These are phyloP conservation scores for Parnassius glacialis DNA, from an alignment of 2,888 invertebrate species.

Conservation along the genomic window DNA sequence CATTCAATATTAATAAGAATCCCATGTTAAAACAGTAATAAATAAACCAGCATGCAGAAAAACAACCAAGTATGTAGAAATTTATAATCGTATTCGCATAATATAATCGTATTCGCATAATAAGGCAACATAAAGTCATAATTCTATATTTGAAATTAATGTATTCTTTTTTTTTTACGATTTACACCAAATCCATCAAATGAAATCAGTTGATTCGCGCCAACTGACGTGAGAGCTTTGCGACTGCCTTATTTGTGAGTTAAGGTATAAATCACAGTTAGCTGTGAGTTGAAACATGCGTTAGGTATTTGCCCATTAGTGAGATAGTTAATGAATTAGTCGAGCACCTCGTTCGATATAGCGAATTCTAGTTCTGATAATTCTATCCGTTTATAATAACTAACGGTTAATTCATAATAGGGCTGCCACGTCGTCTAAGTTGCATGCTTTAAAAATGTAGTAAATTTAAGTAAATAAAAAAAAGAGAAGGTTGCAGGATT, in stretches of 20 bases:
- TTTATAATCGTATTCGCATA: constrained; percentile 9
- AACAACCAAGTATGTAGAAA: neutral
- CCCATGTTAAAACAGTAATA: too few relatives aligned
- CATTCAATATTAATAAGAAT: constrained; percentile 3
- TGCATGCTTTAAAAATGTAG: too few relatives aligned
- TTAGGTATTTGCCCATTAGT: constrained; percentile 27
- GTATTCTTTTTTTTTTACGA: constrained; percentile 7
- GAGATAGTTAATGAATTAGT: constrained; percentile 27
- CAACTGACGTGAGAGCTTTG: constrained; percentile 4
- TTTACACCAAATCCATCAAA: constrained; percentile 24
- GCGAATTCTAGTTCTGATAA: constrained; percentile 18
- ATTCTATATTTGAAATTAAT: constrained; percentile 16
- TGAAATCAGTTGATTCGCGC: constrained; percentile 12
- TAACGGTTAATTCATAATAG: constrained; percentile 5
- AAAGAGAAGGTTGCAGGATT: too few relatives aligned
- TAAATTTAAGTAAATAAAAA: too few relatives aligned
- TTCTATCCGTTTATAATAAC: constrained; percentile 24
- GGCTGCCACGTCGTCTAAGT: neutral
- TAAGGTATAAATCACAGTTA: constrained; percentile 17
- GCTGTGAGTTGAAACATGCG: constrained; percentile 21
- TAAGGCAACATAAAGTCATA: constrained; percentile 17
- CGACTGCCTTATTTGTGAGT: constrained; percentile 17
- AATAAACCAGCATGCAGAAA: too few relatives aligned
- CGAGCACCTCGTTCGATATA: constrained; percentile 17
- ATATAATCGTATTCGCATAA: constrained; percentile 10